Evolutionary conservation across 2,888 invertebrate species (phyloP), one percentile per base, ranked within the genome.

Genomic region (Heliconius erato): DNA sequence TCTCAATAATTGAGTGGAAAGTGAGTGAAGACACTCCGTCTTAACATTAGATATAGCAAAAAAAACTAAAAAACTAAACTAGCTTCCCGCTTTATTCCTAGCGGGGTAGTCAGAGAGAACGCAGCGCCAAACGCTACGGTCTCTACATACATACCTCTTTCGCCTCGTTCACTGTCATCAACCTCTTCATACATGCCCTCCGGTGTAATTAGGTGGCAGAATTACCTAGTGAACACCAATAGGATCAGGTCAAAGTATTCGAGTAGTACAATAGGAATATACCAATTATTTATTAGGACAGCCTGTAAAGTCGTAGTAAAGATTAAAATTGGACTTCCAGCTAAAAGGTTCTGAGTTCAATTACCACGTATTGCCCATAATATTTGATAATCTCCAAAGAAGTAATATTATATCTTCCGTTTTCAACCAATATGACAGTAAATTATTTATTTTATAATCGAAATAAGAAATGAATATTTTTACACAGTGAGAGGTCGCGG

Each of bases 381-480:
- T 26, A 65, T 65, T 65, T 1, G 1, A 65, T n/a, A 26, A 65
- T 65, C 14, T 3, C 9, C n/a, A 4, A 65, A 65, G 12, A 65
- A n/a, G 67, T 67, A 26, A 67, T 16, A 26, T 67, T 40, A 44
- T 44, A 11, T 74, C 11, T 74, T 28, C 74, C 28, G n/a, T 23
- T 74, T 74, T 44, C 14, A 26, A 4, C 23, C 40, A 49, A 72
- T 28, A 19, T 49, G 26, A 40, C 44, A 72, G 44, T 16, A 49
- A 72, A 3, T 76, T 63, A 59, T 76, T 63, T 59, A 40, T 76
- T 32, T 63, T 35, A 76, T n/a, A 40, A 40, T 40, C 67, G 49
- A 44, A 78, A 68, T 78, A 49, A 78, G 44, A 78, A 67, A 78
- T 67, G 19, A 68, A 78, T 78, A 44, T 67, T 68, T 68, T 78